Conservation (phyloP, 2,113 vertebrate species). For the Euleptes europaea region DNA sequence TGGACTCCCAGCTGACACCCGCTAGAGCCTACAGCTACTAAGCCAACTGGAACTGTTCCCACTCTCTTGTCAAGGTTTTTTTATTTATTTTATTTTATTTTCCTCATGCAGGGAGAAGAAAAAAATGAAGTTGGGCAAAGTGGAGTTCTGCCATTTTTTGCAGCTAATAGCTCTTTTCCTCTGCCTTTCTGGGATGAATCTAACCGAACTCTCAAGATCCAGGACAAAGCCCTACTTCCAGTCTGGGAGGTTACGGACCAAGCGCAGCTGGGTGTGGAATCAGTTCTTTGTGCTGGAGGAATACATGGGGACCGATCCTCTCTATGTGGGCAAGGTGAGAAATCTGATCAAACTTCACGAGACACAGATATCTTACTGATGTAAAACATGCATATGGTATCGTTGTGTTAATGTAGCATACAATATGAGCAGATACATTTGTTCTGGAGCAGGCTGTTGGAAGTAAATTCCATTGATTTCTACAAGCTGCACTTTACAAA, state of each 20-base stretch:
- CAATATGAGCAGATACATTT: background rate
- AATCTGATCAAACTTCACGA: slow-evolving; percentile 31
- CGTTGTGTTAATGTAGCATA: background rate
- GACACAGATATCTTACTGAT: background rate
- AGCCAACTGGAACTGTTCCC: slow-evolving; percentile 74
- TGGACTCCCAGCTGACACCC: slow-evolving; percentile 75
- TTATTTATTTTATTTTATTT: slow-evolving; percentile 14
- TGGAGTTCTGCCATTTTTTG: slow-evolving; percentile 80
- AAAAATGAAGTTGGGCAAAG: slow-evolving; percentile 81
- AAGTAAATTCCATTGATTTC: background rate
- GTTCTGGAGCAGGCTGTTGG: background rate
- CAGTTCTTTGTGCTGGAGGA: slow-evolving; percentile 99
- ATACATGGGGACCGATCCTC: slow-evolving; percentile 93
- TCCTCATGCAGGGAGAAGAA: slow-evolving; percentile 58
- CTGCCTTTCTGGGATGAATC: slow-evolving; percentile 81
- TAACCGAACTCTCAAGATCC: slow-evolving; percentile 80
- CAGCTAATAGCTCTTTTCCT: slow-evolving; percentile 84
- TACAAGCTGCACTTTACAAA: background rate
- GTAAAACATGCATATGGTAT: background rate
- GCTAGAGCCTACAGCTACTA: slow-evolving; percentile 66
- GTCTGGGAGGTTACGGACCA: slow-evolving; percentile 82
- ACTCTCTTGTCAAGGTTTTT: slow-evolving; percentile 68
- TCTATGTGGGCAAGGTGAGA: slow-evolving; percentile 97
- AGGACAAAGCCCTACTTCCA: slow-evolving; percentile 78
- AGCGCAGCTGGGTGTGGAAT: slow-evolving; percentile 99